A percentile compares a stretch with the other conserved stretches of the same genome.
phyloP scores from a whole-genome alignment of 2,113 vertebrate species.

The Coptodon bakossiorum region DNA sequence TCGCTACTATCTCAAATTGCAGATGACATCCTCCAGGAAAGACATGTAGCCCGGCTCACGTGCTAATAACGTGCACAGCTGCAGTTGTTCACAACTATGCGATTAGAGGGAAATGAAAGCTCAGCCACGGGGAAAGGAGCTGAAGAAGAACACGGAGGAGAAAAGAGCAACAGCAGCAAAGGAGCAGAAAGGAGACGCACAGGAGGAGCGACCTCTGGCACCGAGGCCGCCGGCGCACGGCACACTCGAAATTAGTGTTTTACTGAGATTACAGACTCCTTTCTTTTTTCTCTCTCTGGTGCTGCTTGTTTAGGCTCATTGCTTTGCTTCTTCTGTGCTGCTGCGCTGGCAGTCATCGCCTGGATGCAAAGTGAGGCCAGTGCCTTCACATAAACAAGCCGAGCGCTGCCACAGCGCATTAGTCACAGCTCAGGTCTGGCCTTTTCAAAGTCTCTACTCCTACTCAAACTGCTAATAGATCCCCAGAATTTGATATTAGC shows the following conservation, averaged over 20 bases:
- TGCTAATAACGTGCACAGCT: background rate
- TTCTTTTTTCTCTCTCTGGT: background rate
- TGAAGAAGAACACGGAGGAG: background rate
- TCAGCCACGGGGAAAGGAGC: background rate
- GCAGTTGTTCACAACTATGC: background rate
- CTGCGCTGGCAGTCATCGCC: background rate
- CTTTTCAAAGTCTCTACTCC: constrained; percentile 58
- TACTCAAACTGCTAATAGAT: constrained; percentile 54
- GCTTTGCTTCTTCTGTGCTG: background rate
- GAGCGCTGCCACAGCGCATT: constrained; percentile 47
- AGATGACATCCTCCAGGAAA: background rate
- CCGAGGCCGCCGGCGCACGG: background rate
- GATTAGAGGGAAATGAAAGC: background rate
- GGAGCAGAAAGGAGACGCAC: background rate
- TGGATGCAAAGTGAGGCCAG: constrained; percentile 37
- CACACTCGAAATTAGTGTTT: background rate
- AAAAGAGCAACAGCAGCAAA: background rate
- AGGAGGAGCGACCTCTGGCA: background rate
- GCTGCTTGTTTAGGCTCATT: background rate
- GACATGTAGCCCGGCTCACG: background rate
- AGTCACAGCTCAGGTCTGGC: constrained; percentile 54
- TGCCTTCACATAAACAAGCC: constrained; percentile 51
- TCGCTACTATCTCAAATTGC: background rate
- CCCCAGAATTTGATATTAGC: constrained; percentile 41
- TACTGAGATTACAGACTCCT: background rate